Base-by-base conservation (phyloP, 1,140 invertebrate genomes). In the Diorhabda elongata region DNA sequence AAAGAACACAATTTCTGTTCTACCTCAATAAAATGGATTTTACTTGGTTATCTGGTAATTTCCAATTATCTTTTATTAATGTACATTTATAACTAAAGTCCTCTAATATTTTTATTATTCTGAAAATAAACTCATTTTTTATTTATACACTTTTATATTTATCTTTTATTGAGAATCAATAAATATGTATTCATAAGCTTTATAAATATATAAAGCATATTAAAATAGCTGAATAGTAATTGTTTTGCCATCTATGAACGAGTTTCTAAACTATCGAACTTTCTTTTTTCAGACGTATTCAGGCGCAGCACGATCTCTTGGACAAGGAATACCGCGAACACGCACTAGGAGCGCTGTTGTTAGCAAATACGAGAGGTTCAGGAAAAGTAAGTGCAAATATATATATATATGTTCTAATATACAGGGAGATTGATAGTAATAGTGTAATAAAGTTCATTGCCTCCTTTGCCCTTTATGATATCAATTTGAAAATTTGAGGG, bases 261-360 rank as follows among this genome's bases (percentile, higher is more conserved):
- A 52, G 8, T 1, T 5, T 52, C 45, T 52, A 52, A 6, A 52
- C 8, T 52, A 5, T 6, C 45, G 8, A 6, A 52, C 5, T 52
- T 52, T 52, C 8, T 5, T 52, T 52, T 83, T 84, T 8, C 81
- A 91, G 90, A 68, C 87, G 89, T 77, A 90, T 91, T 74, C 89
- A 91, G 80, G 85, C 86, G 42, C 89, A 91, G 75, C 88, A 90
- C 77, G 86, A 90, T 71, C 89, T 90, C 69, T 82, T 91, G 75
- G 88, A 91, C 76, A 86, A 89, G 72, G 89, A 91, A 75, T 91
- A 91, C 75, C 83, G 86, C 65, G 85, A 87, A 71, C 87, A 89
- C 73, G 89, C 89, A 61, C 84, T 90, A 60, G 89, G 89, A 64
- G 87, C 87, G 66, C 82, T 91, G 9, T 81, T 88, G 43, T 83